Evolutionary conservation across 64 coral and sea anemone species (phyloP), one percentile per base, ranked within the genome.

Genomic region (Acropora yongei): DNA sequence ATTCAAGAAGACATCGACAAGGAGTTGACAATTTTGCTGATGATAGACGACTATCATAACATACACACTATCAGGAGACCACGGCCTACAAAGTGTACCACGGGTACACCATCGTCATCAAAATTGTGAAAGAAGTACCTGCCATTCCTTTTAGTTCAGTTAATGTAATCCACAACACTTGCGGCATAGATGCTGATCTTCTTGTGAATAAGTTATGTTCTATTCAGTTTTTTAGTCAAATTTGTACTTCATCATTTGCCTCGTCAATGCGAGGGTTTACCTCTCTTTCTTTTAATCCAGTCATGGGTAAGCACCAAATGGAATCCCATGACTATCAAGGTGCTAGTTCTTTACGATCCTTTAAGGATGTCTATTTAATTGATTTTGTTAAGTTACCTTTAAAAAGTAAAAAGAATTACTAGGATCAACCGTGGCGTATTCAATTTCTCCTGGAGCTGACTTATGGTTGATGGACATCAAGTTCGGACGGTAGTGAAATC

Each of bases 181-280:
- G 5, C 68, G 78, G 78, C 67, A 48, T 90, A 72, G 89, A 90
- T 50, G 55, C 44, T 49, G 78, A 57, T n/a, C 89, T 82, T 71
- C 89, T 91, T 9, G 63, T 91, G 75, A 73, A 61, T 82, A 83
- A 51, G 72, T 82, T 91, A 49, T 82, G 89, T 57, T 91, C 78
- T 13, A 47, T 44, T 53, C 61, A 75, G 16, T 57, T 65, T 6
- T 69, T 91, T 83, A 8, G 53, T n/a, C 44, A 81, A 73, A 5
- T 91, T 44, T 55, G 89, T 82, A 51, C 41, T 41, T 42, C 4
- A 68, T 71, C 75, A 39, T 91, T 82, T 83, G 88, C 88, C 47
- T 91, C 78, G 45, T 83, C 63, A 73, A 83, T 91, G 79, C 79
- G 66, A 51, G 78, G 83, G 57, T 82, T 83, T 14, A 91, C 89